A percentile compares a stretch with the other conserved stretches of the same genome.
These are phyloP conservation scores for Atlantisia rogersi DNA, from an alignment of 2,113 vertebrate genomes.

Conservation along the genomic window DNA sequence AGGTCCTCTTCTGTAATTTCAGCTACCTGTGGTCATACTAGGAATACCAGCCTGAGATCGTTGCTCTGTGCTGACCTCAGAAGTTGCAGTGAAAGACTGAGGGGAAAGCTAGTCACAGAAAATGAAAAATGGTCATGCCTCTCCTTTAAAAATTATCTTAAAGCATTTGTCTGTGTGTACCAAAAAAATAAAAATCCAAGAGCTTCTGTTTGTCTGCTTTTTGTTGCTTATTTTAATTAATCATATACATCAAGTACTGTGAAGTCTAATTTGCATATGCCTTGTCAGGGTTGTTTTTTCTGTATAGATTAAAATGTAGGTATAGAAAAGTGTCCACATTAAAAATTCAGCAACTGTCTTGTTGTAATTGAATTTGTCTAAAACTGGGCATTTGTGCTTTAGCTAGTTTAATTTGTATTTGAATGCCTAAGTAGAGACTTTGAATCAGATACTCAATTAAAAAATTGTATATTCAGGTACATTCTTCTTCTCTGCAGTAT, in stretches of 20 bases:
- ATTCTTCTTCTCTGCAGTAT: background rate
- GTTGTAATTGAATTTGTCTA: slow-evolving; percentile 59
- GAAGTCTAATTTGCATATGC: background rate
- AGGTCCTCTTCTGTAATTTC: background rate
- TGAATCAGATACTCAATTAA: slow-evolving; percentile 41
- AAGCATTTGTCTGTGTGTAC: background rate
- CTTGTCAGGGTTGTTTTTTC: background rate
- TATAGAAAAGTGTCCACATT: background rate
- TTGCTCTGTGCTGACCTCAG: background rate
- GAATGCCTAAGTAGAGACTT: slow-evolving; percentile 41
- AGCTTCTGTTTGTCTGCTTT: background rate
- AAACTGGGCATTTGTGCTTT: slow-evolving; percentile 2
- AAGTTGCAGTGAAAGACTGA: background rate
- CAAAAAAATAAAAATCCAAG: background rate
- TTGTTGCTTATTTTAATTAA: background rate
- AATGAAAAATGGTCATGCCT: background rate
- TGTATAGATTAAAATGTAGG: background rate
- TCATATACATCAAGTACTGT: background rate
- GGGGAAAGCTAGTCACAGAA: background rate
- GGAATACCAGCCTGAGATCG: background rate
- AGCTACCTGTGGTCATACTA: background rate
- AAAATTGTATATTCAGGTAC: slow-evolving; percentile 21
- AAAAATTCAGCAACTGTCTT: slow-evolving; percentile 21
- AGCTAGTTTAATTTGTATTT: slow-evolving; percentile 49
- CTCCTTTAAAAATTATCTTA: background rate